A percentile compares a stretch with the other conserved stretches of the same genome.
Evolutionary conservation across 2,888 invertebrate species (phyloP).

Genomic region (Andrena trimmerana): DNA sequence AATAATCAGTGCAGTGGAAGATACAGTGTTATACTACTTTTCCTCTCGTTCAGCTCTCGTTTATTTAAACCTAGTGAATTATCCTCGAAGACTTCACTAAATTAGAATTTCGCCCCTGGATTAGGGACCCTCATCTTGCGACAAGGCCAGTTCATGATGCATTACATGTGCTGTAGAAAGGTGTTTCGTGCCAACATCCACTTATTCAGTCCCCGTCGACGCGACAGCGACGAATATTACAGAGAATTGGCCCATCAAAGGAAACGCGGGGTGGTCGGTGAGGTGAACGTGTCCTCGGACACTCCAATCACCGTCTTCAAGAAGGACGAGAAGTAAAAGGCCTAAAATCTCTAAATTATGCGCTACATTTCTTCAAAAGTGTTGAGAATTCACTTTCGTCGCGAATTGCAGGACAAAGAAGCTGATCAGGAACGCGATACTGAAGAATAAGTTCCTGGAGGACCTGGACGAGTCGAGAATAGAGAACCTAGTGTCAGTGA

Average conservation of each 20-base stretch:
- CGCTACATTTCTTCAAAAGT: neutral
- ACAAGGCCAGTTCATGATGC: conserved; percentile 25
- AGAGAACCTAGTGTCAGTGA: conserved; percentile 91
- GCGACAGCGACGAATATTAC: conserved; percentile 58
- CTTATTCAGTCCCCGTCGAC: neutral
- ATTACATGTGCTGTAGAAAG: conserved; percentile 28
- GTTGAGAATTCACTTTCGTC: neutral
- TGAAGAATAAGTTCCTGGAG: conserved; percentile 92
- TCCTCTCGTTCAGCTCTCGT: no score
- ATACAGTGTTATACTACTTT: no score
- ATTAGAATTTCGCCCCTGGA: neutral
- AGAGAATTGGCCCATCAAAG: conserved; percentile 64
- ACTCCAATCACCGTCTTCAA: conserved; percentile 37
- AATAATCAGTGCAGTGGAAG: no score
- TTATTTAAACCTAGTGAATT: no score
- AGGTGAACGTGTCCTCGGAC: conserved; percentile 48
- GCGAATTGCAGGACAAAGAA: conserved; percentile 43
- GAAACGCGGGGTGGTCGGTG: conserved; percentile 73
- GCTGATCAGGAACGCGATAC: conserved; percentile 87
- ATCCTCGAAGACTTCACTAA: neutral
- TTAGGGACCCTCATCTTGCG: neutral
- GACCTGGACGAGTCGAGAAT: conserved; percentile 91
- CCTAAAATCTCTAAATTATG: neutral
- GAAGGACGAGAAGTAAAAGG: conserved; percentile 68
- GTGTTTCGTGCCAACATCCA: neutral